Evolutionary conservation across 2,797 vertebrate species (phyloP).

Genomic region (Sebastiscus tertius): DNA sequence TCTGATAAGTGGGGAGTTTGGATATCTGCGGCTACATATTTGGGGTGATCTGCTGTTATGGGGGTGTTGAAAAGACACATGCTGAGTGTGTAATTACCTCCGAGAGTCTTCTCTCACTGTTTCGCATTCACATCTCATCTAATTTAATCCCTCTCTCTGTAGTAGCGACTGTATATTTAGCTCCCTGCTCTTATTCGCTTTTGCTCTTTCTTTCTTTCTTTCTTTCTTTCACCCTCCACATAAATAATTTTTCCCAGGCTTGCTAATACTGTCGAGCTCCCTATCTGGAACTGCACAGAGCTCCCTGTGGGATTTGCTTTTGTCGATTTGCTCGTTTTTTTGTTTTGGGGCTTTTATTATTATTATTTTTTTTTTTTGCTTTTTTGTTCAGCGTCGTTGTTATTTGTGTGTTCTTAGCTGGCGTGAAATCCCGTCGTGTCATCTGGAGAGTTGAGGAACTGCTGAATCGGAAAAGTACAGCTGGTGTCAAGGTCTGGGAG

Average conservation of each 20-base stretch:
- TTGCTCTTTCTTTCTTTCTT: slow-evolving; percentile 4
- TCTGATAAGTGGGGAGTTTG: neutral
- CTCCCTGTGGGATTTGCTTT: slow-evolving; percentile 35
- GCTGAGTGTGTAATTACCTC: slow-evolving; percentile 61
- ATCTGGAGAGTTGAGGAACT: slow-evolving; percentile 59
- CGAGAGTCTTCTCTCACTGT: slow-evolving; percentile 35
- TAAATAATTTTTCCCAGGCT: slow-evolving; percentile 34
- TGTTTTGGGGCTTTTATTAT: neutral
- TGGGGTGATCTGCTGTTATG: slow-evolving; percentile 23
- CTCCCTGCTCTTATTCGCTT: slow-evolving; percentile 5
- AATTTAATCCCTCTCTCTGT: slow-evolving; percentile 44
- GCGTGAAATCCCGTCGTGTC: slow-evolving; percentile 34
- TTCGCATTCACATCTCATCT: slow-evolving; percentile 44
- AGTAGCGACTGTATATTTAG: slow-evolving; percentile 46
- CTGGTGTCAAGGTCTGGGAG: slow-evolving; percentile 60
- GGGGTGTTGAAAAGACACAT: slow-evolving; percentile 38
- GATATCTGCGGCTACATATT: slow-evolving; percentile 19
- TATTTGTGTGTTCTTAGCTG: slow-evolving; percentile 44
- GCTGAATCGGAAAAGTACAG: slow-evolving; percentile 70
- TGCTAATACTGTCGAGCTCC: slow-evolving; percentile 27
- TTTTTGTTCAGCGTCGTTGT: slow-evolving; percentile 9
- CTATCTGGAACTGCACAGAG: slow-evolving; percentile 13
- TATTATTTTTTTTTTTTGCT: neutral
- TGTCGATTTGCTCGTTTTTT: slow-evolving; percentile 47
- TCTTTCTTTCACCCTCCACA: slow-evolving; percentile 16